Base-by-base conservation (phyloP, 2,797 vertebrate species). In the Astyanax mexicanus region DNA sequence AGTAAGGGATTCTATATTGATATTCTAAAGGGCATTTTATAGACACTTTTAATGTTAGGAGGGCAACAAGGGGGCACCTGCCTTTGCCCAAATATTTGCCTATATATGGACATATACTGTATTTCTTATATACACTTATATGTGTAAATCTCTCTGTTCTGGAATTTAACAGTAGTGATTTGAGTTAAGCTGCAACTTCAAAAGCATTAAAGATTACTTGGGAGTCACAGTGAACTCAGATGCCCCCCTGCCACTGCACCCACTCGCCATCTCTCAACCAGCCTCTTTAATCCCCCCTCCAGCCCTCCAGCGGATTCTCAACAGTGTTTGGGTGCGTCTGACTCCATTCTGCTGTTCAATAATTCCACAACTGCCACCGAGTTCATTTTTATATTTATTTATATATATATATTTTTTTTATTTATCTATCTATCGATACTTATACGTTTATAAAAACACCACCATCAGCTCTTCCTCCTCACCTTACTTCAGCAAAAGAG, bases 301-400 rank as follows among this genome's bases (percentile, higher is more conserved):
- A 17, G 29, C 55, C 32, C 6, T n/a, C 13, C 15, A 17, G 29
- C 17, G 8, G 5, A 13, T 29, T 13, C 9, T 17, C 8, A 6
- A 7, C 6, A 6, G 3, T 17, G 55, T 58, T 35, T 58, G 27
- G 27, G 9, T 4, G 29, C 2, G 55, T 7, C 55, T 35, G 1
- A 23, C 6, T 72, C 32, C 21, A 6, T 62, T 72, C 35, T 17
- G 1, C 70, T 64, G 29, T 64, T 72, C 25, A 64, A 72, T 72
- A 62, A 64, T 72, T 62, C 70, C 62, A 42, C 21, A 38, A 45
- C 4, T 3, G 17, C 25, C 15, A 17, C 57, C 32, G 25, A 32
- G 29, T 27, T 55, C 7, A 25, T 17, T 35, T 35, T 58, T 72
- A 40, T 32, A 15, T 47, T 72, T 62, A 11, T 29, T n/a, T n/a